Percentiles rank a stretch among this genome's conserved stretches.
These are phyloP conservation scores for Lepidocolaptes lacrymiger DNA, from an alignment of 2,797 vertebrate genomes.

Conservation along the genomic window DNA sequence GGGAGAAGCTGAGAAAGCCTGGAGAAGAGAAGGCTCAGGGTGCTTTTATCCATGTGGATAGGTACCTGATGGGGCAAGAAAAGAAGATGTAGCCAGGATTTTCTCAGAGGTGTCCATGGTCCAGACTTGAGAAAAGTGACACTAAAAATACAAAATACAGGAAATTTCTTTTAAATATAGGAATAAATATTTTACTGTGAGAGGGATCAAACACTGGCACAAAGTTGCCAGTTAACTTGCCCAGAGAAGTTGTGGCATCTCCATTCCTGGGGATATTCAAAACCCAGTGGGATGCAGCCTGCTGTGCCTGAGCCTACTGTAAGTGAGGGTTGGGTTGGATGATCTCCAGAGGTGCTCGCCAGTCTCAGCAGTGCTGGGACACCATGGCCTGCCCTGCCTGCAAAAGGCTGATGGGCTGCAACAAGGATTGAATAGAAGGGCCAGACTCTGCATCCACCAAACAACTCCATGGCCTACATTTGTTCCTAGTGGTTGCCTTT, in stretches of 20 bases:
- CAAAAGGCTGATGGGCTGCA: not conserved
- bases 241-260: not conserved
- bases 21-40: not conserved
- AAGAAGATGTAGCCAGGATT: not conserved
- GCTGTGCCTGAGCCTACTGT: not conserved
- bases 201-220: not conserved
- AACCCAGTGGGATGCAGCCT: fast-evolving
- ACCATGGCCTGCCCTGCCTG: fast-evolving
- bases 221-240: not conserved
- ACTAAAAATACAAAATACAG: too few species aligned
- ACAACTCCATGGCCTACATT: not conserved
- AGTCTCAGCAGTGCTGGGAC: fast-evolving
- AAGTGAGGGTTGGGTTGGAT: not conserved
- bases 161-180: not conserved
- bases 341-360: not conserved
- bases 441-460: fast-evolving
- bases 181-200: not conserved
- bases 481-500: not conserved
- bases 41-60: not conserved
- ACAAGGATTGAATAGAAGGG: not conserved
- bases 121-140: not conserved
- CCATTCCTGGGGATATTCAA: not conserved
- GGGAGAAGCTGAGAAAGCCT: not conserved
- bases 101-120: not conserved
- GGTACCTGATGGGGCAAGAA: not conserved